These are phyloP conservation scores for Dolomedes plantarius DNA, from an alignment of 2,888 invertebrate genomes.

Conservation along the genomic window DNA sequence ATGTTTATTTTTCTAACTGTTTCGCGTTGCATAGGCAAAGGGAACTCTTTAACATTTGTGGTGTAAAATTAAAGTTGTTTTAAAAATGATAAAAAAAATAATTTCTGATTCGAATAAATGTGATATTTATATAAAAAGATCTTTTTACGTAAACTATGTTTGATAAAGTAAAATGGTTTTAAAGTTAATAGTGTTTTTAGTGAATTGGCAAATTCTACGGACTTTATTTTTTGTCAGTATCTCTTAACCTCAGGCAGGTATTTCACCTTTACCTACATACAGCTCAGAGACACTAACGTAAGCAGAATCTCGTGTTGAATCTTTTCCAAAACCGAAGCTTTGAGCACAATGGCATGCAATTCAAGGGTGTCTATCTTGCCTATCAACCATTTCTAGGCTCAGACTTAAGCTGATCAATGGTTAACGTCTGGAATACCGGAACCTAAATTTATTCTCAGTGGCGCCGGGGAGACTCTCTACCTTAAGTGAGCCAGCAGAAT, in stretches of 20 bases:
- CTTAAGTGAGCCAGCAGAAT: conserved; percentile 38
- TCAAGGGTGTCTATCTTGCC: conserved; percentile 4
- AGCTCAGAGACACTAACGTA: not conserved
- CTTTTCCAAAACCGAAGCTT: not conserved
- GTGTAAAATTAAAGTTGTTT: too few species aligned
- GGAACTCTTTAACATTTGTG: too few species aligned
- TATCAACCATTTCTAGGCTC: conserved; percentile 11
- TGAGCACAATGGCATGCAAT: not conserved
- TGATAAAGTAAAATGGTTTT: too few species aligned
- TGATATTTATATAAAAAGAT: too few species aligned
- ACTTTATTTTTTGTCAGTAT: not conserved
- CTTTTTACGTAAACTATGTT: too few species aligned
- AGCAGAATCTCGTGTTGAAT: not conserved
- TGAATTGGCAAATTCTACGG: too few species aligned
- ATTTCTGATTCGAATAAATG: too few species aligned
- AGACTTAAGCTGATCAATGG: not conserved
- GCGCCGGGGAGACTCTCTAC: conserved; percentile 4
- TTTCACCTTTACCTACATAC: not conserved
- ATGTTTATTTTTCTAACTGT: too few species aligned
- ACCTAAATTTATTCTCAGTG: conserved; percentile 22
- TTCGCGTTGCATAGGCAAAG: too few species aligned
- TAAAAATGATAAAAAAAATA: too few species aligned
- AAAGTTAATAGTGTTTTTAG: too few species aligned
- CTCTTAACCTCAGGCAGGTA: not conserved
- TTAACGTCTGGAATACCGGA: not conserved